These are phyloP conservation scores for Esox masquinongy DNA, from an alignment of 2,797 vertebrate genomes.

Conservation along the genomic window DNA sequence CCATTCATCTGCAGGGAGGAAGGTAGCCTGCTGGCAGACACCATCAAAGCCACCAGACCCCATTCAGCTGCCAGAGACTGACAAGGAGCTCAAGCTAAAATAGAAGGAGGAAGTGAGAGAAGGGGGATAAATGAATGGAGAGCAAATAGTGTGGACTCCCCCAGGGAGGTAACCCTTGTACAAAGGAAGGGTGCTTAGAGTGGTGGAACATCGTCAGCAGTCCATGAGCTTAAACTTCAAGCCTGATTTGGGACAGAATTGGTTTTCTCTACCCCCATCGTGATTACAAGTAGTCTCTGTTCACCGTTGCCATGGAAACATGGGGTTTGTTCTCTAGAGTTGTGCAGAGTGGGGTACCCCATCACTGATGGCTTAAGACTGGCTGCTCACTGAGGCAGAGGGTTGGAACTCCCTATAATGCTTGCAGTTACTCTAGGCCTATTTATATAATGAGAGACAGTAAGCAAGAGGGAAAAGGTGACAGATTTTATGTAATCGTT, in stretches of 20 bases:
- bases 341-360: conserved; percentile 44
- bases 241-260: conserved; percentile 5
- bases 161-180: conserved; percentile 23
- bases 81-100: conserved; percentile 47
- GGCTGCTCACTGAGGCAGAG: conserved; percentile 36
- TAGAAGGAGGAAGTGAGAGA: neutral
- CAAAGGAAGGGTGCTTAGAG: conserved; percentile 41
- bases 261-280: conserved; percentile 43
- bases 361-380: conserved; percentile 39
- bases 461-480: too few relatives aligned
- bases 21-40: conserved; percentile 30
- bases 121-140: neutral
- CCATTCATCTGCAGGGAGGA: conserved; percentile 54
- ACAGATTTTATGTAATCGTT: too few relatives aligned
- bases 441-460: too few relatives aligned
- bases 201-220: conserved; percentile 36
- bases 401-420: conserved; percentile 28
- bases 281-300: conserved; percentile 54
- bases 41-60: conserved; percentile 50
- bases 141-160: conserved; percentile 44
- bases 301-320: conserved; percentile 71
- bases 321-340: conserved; percentile 38
- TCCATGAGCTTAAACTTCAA: conserved; percentile 34
- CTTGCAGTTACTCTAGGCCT: conserved; percentile 17
- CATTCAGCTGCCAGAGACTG: conserved; percentile 54